Percentiles rank a stretch among this genome's conserved stretches.
Evolutionary conservation across 2,797 vertebrate species (phyloP).

Genomic region (Avahi laniger): DNA sequence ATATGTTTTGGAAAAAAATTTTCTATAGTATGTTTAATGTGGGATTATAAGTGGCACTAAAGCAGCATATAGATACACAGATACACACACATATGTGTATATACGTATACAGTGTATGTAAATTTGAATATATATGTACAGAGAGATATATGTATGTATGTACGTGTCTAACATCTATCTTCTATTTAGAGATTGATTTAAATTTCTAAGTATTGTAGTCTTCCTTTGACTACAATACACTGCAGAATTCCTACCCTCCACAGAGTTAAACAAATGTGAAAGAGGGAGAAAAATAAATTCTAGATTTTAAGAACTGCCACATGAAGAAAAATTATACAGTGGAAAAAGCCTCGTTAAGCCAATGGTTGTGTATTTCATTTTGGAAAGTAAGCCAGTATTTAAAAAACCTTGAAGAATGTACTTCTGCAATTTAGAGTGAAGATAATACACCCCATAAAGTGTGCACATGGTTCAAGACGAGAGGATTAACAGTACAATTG

Average conservation of each 20-base stretch:
- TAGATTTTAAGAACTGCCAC: not conserved
- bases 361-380: not conserved
- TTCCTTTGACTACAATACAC: not conserved
- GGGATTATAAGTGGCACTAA: constrained; percentile 14
- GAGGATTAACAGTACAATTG: not conserved
- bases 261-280: constrained; percentile 50
- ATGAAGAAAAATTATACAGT: not conserved
- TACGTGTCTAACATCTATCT: not conserved
- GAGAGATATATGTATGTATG: not conserved
- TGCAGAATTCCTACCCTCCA: not conserved
- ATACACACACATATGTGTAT: not conserved
- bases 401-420: not conserved
- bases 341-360: not conserved
- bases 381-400: not conserved
- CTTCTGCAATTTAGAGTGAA: not conserved
- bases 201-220: not conserved
- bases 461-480: not conserved
- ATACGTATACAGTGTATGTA: fast-evolving
- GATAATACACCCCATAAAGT: not conserved
- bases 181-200: not conserved
- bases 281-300: not conserved
- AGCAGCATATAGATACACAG: not conserved
- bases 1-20: not conserved
- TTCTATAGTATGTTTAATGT: not conserved
- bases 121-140: not conserved